Evolutionary conservation across 2,113 vertebrate species (phyloP).

Genomic region (Shinisaurus crocodilurus): DNA sequence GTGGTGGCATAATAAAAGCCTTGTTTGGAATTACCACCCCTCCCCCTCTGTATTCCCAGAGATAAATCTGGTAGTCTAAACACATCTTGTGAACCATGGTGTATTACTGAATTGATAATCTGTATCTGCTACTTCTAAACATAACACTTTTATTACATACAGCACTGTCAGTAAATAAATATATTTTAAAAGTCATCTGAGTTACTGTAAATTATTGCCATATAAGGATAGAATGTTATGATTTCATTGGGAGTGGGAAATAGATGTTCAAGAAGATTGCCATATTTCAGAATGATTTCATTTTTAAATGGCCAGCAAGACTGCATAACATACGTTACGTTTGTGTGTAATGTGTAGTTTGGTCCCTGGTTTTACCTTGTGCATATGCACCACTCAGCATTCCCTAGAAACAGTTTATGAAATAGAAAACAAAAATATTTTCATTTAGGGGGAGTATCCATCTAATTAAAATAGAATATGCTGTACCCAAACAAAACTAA

Average conservation of each 20-base stretch:
- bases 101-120: background rate
- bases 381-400: background rate
- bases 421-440: constrained; percentile 14
- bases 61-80: background rate
- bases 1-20: too few species aligned
- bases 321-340: background rate
- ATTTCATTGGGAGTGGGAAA: background rate
- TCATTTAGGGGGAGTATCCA: constrained; percentile 49
- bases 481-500: constrained; percentile 16
- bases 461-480: constrained; percentile 60
- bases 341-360: background rate
- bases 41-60: background rate
- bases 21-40: too few species aligned
- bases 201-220: background rate
- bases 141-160: constrained; percentile 29
- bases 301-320: background rate
- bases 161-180: constrained; percentile 34
- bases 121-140: constrained; percentile 12
- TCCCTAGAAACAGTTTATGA: constrained; percentile 28
- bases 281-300: background rate
- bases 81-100: background rate
- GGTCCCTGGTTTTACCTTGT: background rate
- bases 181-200: constrained; percentile 12
- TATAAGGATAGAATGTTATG: background rate
- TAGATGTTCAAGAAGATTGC: background rate